phyloP scores from a whole-genome alignment of 2,113 vertebrate genomes.

The Petroica traversi region DNA sequence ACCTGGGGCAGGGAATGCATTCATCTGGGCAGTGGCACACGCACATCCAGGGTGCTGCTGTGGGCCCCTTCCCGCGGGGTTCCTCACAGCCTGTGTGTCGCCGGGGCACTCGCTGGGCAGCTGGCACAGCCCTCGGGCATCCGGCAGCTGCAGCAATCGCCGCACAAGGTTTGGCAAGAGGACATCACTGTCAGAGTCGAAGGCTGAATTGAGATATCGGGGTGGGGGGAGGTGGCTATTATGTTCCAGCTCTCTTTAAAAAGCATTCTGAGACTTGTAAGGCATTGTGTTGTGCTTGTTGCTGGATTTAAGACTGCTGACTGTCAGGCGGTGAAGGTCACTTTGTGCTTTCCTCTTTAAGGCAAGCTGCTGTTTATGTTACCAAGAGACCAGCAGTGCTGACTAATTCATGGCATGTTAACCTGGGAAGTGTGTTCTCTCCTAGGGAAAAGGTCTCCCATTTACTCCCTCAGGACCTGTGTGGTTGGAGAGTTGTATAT shows the following conservation, averaged over 20 bases:
- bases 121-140: background rate
- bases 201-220: background rate
- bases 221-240: background rate
- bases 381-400: background rate
- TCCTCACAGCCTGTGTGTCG: fast-evolving
- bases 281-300: background rate
- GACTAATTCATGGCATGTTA: background rate
- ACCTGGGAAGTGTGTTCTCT: background rate
- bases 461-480: background rate
- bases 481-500: background rate
- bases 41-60: fast-evolving
- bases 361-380: background rate
- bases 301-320: background rate
- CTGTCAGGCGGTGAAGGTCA: background rate
- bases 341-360: background rate
- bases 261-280: background rate
- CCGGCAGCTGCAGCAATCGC: background rate
- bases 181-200: fast-evolving
- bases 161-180: background rate
- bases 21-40: fast-evolving
- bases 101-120: fast-evolving
- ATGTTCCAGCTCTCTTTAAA: background rate
- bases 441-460: background rate
- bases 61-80: background rate
- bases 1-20: fast-evolving